Evolutionary conservation across 2,888 invertebrate species (phyloP), one percentile per base, ranked within the genome.

Genomic region (Phaedon cochleariae): DNA sequence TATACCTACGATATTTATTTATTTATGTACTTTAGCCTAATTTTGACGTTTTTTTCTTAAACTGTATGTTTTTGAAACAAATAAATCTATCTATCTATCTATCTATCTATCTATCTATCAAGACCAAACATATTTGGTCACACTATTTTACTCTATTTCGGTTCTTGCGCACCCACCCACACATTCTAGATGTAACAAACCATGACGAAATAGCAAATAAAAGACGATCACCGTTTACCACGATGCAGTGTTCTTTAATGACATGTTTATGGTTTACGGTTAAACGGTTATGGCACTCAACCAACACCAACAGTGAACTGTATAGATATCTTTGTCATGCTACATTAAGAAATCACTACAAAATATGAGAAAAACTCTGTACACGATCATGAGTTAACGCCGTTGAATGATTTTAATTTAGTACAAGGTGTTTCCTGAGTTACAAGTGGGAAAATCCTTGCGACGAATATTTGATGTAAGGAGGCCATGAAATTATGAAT

Each of bases 211-310:
- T 59, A 63, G 65, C 59, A 58, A 63, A 65, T 57, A 59, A 62
- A 65, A 67, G 61, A 59, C 59, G 59, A 59, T 37, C 48, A 65
- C 52, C 64, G 62, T 69, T 65, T 61, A 63, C 67, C 61, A 67
- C 67, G 65, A 67, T 63, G 6, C n/a, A 66, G 64, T 66, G 64
- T 68, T 64, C 66, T 41, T 59, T 68, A 68, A 69, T 67, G 69
- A 68, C 67, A 70, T 69, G 66, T 65, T 70, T 70, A 73, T 73
- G 68, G 73, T 69, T 73, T 73, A 73, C 72, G 72, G 70, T 72
- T 62, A 68, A 64, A 70, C 60, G 70, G 64, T 64, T 66, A 68
- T 60, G 37, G 61, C 58, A 61, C 60, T 64, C 66, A 61, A 62
- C 67, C 66, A 67, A 67, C 65, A 69, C 69, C 63, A 66, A 61